phyloP scores from a whole-genome alignment of 2,888 invertebrate genomes.

The Cepaea hortensis region DNA sequence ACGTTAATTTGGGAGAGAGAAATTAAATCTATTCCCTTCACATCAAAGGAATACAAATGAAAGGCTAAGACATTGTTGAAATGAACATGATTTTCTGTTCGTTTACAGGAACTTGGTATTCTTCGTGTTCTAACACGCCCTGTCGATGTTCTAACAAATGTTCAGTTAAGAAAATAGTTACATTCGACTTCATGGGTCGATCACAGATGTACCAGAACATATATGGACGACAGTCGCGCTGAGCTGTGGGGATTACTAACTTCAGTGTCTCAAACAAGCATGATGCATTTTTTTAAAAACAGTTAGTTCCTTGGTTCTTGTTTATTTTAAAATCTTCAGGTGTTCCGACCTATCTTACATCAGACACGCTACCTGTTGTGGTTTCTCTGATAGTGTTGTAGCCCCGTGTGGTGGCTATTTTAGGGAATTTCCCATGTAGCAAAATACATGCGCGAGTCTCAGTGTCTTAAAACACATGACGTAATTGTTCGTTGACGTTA shows the following conservation, averaged over 20 bases:
- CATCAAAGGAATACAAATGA: constrained; percentile 36
- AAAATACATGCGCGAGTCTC: too few species aligned
- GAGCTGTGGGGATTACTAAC: not conserved
- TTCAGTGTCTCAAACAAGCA: not conserved
- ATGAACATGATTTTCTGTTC: constrained; percentile 23
- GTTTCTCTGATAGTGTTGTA: too few species aligned
- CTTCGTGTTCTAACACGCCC: not conserved
- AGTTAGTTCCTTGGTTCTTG: not conserved
- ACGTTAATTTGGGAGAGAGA: constrained; percentile 39
- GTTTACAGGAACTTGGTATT: constrained; percentile 33
- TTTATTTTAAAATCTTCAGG: constrained; percentile 10
- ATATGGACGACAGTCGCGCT: not conserved
- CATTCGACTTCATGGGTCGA: not conserved
- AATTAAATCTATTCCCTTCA: constrained; percentile 4
- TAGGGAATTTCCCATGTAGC: too few species aligned
- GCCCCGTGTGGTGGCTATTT: too few species aligned
- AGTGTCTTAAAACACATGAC: too few species aligned
- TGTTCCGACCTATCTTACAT: not conserved
- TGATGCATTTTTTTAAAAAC: not conserved
- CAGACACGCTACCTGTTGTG: not conserved
- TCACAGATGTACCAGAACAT: not conserved
- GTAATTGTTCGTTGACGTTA: too few species aligned
- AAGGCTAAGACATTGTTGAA: constrained; percentile 33
- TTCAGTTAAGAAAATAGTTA: not conserved
- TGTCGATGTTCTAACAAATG: constrained; percentile 1